Evolutionary conservation across 2,888 invertebrate species (phyloP), one percentile per base, ranked within the genome.

Genomic region (Thyatira batis): DNA sequence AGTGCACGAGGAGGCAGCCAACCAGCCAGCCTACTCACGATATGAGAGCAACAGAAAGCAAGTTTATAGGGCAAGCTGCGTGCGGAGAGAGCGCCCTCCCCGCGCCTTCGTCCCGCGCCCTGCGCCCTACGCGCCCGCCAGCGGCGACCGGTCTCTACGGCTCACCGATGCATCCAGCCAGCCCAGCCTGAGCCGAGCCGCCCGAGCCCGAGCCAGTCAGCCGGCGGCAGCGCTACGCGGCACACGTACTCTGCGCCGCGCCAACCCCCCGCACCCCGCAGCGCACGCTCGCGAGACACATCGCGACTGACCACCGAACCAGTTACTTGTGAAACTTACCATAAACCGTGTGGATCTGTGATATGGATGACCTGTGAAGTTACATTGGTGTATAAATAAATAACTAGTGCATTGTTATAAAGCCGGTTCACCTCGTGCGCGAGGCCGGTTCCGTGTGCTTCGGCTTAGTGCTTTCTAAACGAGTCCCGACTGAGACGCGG

Each of bases 41-140:
- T 78, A 76, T 68, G 78, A 81, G 80, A 81, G 82, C 80, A 71
- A 69, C 80, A 81, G 79, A 82, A 84, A 82, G 76, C 84, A 82
- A 85, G 82, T 86, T 85, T 85, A 76, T 85, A 84, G 88, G 84
- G 80, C 84, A 78, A 73, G 75, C 76, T 73, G 81, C 73, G 76
- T 62, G 62, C 67, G 70, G 78, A 69, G 78, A 69, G 71, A 71
- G 71, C 69, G 66, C 57, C 61, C 49, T 57, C 52, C 54, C 54
- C 45, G 60, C 48, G 52, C 49, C 48, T 48, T 53, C 54, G 43
- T 52, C 50, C 61, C 60, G 54, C 60, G 53, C 62, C 53, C 51
- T 59, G 57, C 63, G 52, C 58, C 58, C 51, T 46, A 48, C 55
- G 54, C 57, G 53, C 55, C 54, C 63, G 49, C 58, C 48, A 58